Evolutionary conservation across 2,888 invertebrate species (phyloP).

Genomic region (Chironomus tentans): DNA sequence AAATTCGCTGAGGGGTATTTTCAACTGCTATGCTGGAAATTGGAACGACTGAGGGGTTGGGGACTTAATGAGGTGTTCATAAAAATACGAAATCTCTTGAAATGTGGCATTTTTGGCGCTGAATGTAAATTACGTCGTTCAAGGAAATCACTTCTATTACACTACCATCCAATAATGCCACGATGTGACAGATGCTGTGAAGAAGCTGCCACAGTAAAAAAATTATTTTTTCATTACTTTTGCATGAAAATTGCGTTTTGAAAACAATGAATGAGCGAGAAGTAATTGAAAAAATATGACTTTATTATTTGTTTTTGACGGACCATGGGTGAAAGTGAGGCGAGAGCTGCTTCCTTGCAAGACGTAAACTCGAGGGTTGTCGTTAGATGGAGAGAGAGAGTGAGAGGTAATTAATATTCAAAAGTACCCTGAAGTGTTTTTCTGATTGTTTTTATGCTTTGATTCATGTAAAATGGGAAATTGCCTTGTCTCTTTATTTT

Average conservation of each 20-base stretch:
- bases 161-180: too few species aligned
- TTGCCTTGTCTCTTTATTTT: not conserved
- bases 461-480: not conserved
- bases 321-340: conserved; percentile 16
- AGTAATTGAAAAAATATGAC: conserved; percentile 27
- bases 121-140: not conserved
- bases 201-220: not conserved
- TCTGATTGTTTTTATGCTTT: conserved; percentile 16
- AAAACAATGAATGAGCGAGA: conserved; percentile 20
- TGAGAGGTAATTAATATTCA: conserved; percentile 26
- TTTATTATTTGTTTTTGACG: conserved; percentile 27
- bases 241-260: conserved; percentile 5
- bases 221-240: conserved; percentile 24
- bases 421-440: conserved; percentile 25
- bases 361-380: not conserved
- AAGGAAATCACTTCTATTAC: not conserved
- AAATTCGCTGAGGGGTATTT: conserved; percentile 16
- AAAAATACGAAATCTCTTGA: conserved; percentile 15
- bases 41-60: not conserved
- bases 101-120: not conserved
- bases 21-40: not conserved
- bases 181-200: too few species aligned
- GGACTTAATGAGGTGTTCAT: conserved; percentile 24
- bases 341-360: not conserved
- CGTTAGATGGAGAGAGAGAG: too few species aligned